phyloP scores from a whole-genome alignment of 2,797 vertebrate species.

The Hybognathus amarus region DNA sequence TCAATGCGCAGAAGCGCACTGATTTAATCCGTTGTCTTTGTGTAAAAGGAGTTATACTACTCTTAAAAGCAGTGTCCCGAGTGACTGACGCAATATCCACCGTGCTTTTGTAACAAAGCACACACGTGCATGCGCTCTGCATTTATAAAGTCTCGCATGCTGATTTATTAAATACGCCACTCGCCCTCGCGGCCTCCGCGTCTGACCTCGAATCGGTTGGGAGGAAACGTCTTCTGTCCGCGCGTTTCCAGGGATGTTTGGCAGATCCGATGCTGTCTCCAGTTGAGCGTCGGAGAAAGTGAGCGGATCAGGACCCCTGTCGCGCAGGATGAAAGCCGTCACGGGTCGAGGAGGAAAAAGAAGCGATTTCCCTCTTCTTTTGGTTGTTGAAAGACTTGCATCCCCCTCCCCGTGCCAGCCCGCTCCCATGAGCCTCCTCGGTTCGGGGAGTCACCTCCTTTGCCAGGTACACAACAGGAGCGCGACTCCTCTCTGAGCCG shows the following conservation, averaged over 20 bases:
- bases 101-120: slow-evolving; percentile 76
- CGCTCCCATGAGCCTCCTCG: slow-evolving; percentile 79
- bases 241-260: background rate
- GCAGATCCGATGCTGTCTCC: background rate
- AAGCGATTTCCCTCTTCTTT: slow-evolving; percentile 79
- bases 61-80: slow-evolving; percentile 80
- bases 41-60: slow-evolving; percentile 74
- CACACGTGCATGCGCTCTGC: background rate
- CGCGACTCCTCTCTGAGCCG: slow-evolving; percentile 68
- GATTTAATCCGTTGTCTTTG: slow-evolving; percentile 81
- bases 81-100: slow-evolving; percentile 83
- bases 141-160: slow-evolving; percentile 2
- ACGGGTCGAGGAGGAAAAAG: slow-evolving; percentile 78
- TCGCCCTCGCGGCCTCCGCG: background rate
- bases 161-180: slow-evolving; percentile 32
- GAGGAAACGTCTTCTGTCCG: background rate
- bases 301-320: slow-evolving; percentile 28
- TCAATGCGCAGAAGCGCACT: slow-evolving; percentile 77
- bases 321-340: slow-evolving; percentile 71
- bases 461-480: slow-evolving; percentile 86
- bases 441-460: slow-evolving; percentile 84
- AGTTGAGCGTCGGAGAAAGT: background rate
- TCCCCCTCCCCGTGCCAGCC: slow-evolving; percentile 69
- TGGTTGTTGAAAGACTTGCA: slow-evolving; percentile 76
- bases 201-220: slow-evolving; percentile 9